Percentiles rank a stretch among this genome's conserved stretches.
Evolutionary conservation across 2,113 vertebrate species (phyloP).

Genomic region (Corynorhinus townsendii): DNA sequence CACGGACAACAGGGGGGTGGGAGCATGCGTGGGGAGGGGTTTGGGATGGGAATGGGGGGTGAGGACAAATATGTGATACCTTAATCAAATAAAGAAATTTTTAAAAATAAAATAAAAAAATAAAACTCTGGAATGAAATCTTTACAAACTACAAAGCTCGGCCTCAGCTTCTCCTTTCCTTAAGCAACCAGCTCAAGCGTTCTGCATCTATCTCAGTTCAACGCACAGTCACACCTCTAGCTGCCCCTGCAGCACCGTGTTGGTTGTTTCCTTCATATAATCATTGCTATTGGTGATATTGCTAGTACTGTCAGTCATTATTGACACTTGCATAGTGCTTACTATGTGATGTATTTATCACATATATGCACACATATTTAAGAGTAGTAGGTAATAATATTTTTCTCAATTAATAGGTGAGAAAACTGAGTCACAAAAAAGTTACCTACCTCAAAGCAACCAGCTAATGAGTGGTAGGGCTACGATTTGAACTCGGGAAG

Average conservation of each 20-base stretch:
- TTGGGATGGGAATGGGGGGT: too few relatives aligned
- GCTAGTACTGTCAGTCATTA: neutral
- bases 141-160: neutral
- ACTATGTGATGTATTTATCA: neutral
- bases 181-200: neutral
- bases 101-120: too few relatives aligned
- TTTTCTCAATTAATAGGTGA: neutral
- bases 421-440: neutral
- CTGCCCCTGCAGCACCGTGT: neutral
- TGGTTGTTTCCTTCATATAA: neutral
- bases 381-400: neutral
- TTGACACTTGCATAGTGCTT: neutral
- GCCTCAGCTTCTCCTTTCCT: neutral
- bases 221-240: neutral
- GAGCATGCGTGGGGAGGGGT: too few relatives aligned
- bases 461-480: neutral
- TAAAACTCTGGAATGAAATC: neutral
- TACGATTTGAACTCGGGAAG: neutral
- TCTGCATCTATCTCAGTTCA: neutral
- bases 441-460: neutral
- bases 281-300: neutral
- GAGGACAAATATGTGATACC: too few relatives aligned
- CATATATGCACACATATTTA: neutral
- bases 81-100: too few relatives aligned
- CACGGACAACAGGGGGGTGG: too few relatives aligned